phyloP scores from a whole-genome alignment of 2,888 invertebrate species.

The Chalcis sispes region DNA sequence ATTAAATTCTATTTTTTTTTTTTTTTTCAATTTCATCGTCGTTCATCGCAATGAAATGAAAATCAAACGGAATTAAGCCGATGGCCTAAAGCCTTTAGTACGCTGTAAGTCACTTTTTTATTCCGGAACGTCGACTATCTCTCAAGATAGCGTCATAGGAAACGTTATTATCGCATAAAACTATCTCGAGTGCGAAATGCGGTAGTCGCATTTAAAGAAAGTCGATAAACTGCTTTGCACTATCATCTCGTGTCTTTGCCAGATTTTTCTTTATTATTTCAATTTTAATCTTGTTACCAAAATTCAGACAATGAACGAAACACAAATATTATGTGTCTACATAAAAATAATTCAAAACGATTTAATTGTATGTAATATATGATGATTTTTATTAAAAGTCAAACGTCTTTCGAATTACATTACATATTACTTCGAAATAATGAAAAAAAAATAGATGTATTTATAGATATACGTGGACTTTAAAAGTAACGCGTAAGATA shows the following conservation, averaged over 20 bases:
- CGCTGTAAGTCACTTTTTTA: constrained; percentile 51
- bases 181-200: constrained; percentile 39
- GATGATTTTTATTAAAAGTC: too few species aligned
- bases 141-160: constrained; percentile 42
- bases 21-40: not conserved
- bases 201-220: constrained; percentile 44
- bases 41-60: constrained; percentile 1
- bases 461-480: too few species aligned
- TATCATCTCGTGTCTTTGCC: not conserved
- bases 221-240: constrained; percentile 36
- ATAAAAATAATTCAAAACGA: not conserved
- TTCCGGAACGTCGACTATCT: constrained; percentile 35
- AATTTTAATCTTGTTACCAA: not conserved
- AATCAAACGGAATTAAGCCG: constrained; percentile 29
- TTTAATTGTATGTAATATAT: too few species aligned
- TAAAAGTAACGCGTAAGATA: too few species aligned
- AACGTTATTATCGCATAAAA: constrained; percentile 50
- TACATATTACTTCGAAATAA: too few species aligned
- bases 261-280: constrained; percentile 9
- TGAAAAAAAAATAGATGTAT: too few species aligned
- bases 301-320: too few species aligned
- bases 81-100: constrained; percentile 28
- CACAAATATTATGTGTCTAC: too few species aligned
- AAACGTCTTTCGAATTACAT: too few species aligned
- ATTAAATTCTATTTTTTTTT: too few species aligned